Evolutionary conservation across 2,888 invertebrate species (phyloP), one percentile per base, ranked within the genome.

Genomic region (Aspidiotus rigidus): DNA sequence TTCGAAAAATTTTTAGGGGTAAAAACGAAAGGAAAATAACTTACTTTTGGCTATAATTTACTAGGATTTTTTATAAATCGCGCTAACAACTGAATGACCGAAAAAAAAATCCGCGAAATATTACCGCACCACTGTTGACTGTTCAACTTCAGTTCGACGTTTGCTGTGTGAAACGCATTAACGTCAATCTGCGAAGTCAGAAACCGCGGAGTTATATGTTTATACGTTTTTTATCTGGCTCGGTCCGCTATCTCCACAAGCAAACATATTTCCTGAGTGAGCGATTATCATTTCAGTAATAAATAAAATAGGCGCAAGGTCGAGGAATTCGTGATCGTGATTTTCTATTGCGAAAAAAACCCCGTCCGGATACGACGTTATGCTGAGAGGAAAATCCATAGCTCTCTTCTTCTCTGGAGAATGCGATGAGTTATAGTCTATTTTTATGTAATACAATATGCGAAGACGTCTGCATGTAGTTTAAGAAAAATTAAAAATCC

Each of bases 261-360:
- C 53, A 49, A 53, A 49, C 16, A 10, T 64, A 55, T 64, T 64
- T 64, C 64, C 64, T 64, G 64, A 64, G 54, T 64, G 64, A 40
- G 16, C 28, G 28, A 28, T 28, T 53, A 64, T 64, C 54, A 55
- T 64, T 64, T 64, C 28, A 28, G 28, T 64, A 55, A 64, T 64
- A 64, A 39, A 41, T 41, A 64, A 64, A 64, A 64, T 16, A 64
- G 54, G 64, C 64, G 64, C 64, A 64, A 64, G 64, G 64, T 64
- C 56, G 64, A 64, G 55, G 55, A 64, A 53, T 64, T 64, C 64
- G 64, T 64, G 64, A 64, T 64, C 55, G 64, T 64, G 64, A 55
- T 64, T 64, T 62, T 62, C 54, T 55, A 55, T 49, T 53, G 54
- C 28, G 41, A 55, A 64, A 64, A 64, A 64, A 41, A 41, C 17